These are phyloP conservation scores for Dendrolimus kikuchii DNA, from an alignment of 1,140 invertebrate genomes.

Conservation along the genomic window DNA sequence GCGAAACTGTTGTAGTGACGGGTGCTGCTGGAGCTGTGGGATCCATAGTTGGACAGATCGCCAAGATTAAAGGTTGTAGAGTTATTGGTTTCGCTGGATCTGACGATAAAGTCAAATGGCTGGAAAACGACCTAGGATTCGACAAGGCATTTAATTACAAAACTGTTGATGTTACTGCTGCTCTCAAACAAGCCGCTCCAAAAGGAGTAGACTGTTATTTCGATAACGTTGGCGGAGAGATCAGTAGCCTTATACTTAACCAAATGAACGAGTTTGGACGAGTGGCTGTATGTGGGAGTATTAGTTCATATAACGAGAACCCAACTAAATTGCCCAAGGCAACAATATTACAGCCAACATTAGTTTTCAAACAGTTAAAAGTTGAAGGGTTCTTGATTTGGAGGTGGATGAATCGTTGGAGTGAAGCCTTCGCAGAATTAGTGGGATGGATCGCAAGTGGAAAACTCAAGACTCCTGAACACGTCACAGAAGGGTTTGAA, in stretches of 20 bases:
- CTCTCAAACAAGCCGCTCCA: conserved; percentile 73
- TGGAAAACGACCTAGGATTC: conserved; percentile 75
- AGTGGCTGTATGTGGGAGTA: conserved; percentile 74
- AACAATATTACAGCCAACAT: conserved; percentile 53
- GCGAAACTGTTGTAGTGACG: conserved; percentile 78
- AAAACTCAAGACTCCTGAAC: conserved; percentile 71
- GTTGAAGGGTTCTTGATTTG: conserved; percentile 45
- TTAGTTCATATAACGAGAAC: conserved; percentile 55
- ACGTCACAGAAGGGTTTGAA: conserved; percentile 74
- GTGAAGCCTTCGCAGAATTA: conserved; percentile 61
- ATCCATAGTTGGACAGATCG: conserved; percentile 81
- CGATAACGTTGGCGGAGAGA: conserved; percentile 75
- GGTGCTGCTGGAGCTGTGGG: conserved; percentile 79
- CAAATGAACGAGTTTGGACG: conserved; percentile 74
- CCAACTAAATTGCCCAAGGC: conserved; percentile 15
- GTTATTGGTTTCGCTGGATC: conserved; percentile 82
- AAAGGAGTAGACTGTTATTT: conserved; percentile 76
- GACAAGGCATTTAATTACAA: conserved; percentile 82
- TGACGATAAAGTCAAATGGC: conserved; percentile 80
- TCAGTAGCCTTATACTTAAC: conserved; percentile 70
- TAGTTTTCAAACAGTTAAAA: conserved; percentile 53
- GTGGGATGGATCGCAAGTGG: conserved; percentile 69
- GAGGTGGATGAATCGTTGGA: conserved; percentile 36
- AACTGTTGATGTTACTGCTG: conserved; percentile 63
- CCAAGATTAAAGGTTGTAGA: conserved; percentile 78